Percentiles rank a stretch among this genome's conserved stretches.
phyloP scores from a whole-genome alignment of 2,113 vertebrate genomes.

The Ptychochromis oligacanthus region DNA sequence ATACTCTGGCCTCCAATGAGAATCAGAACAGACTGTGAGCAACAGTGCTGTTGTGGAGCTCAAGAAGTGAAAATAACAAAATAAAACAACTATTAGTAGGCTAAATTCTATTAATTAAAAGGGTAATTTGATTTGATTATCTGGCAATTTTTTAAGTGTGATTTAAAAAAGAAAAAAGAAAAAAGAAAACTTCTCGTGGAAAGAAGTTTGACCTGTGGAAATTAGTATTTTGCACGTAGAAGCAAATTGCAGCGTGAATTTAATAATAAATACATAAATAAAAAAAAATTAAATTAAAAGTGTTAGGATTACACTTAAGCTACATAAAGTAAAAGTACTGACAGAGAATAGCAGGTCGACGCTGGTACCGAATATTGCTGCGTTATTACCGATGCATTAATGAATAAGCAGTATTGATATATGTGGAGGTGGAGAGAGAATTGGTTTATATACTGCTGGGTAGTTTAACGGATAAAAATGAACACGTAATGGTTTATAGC shows the following conservation, averaged over 20 bases:
- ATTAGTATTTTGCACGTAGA: not conserved
- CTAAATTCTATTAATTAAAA: not conserved
- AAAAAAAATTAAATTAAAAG: not conserved
- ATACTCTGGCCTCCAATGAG: constrained; percentile 56
- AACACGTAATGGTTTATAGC: not conserved
- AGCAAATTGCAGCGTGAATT: no score
- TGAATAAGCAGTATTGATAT: not conserved
- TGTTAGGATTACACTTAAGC: not conserved
- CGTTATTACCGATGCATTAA: not conserved
- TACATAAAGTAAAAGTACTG: not conserved
- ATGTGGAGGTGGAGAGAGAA: not conserved
- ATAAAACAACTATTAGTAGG: not conserved
- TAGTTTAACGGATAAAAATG: not conserved
- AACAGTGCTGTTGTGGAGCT: constrained; percentile 1
- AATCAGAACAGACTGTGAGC: constrained; percentile 34
- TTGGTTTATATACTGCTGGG: not conserved
- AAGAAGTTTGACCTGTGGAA: not conserved
- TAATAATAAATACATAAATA: not conserved
- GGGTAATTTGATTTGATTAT: not conserved
- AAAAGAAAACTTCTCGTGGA: not conserved
- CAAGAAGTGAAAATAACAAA: not conserved
- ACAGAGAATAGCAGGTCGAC: not conserved
- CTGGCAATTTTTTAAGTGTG: not conserved
- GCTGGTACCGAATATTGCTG: not conserved
- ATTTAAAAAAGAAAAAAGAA: not conserved